These are phyloP conservation scores for Sminthurinus signatus DNA, from an alignment of 1,140 invertebrate species.

Conservation along the genomic window DNA sequence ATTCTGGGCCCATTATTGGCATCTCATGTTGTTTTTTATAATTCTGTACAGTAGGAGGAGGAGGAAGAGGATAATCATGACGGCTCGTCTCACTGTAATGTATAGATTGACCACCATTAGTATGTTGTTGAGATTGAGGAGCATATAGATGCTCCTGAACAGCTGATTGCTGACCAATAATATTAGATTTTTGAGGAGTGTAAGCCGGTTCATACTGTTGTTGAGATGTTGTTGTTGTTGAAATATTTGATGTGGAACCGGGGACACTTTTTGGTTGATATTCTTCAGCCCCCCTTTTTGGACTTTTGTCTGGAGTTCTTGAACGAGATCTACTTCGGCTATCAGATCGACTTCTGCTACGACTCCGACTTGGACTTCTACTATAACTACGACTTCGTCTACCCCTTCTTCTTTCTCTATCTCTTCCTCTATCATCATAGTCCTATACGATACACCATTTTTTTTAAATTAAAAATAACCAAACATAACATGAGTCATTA, in stretches of 20 bases:
- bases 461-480: neutral
- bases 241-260: neutral
- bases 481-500: too few species aligned
- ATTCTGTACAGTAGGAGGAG: too few species aligned
- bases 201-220: slow-evolving; percentile 23
- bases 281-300: slow-evolving; percentile 8
- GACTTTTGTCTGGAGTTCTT: slow-evolving; percentile 12
- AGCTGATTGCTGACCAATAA: neutral
- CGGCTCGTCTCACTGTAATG: too few species aligned
- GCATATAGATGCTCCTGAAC: neutral
- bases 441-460: too few species aligned
- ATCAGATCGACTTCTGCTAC: slow-evolving; percentile 18
- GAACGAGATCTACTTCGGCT: slow-evolving; percentile 15
- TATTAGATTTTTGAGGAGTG: slow-evolving; percentile 6
- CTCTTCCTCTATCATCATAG: slow-evolving; percentile 14
- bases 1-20: too few species aligned
- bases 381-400: slow-evolving; percentile 19
- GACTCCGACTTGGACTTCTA: slow-evolving; percentile 19
- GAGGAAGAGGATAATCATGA: too few species aligned
- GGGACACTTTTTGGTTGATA: slow-evolving; percentile 13
- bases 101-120: neutral
- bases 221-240: slow-evolving; percentile 5
- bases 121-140: neutral
- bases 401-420: slow-evolving; percentile 4
- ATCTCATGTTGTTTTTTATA: too few species aligned